Conservation (phyloP, 2,888 invertebrate genomes). For the Schizaphis graminum region DNA sequence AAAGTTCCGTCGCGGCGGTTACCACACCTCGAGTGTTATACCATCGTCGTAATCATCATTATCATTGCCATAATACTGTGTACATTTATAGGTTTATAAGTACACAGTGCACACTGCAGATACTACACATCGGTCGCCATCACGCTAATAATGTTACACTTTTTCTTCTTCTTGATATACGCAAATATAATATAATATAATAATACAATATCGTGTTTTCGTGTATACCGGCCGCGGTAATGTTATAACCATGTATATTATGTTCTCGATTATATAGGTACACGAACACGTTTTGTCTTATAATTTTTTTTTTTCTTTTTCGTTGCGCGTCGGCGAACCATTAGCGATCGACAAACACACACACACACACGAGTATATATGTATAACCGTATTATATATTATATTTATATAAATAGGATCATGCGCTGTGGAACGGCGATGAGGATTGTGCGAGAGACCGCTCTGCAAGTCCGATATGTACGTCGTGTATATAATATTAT, state of each 20-base stretch:
- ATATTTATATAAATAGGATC: neutral
- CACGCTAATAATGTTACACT: neutral
- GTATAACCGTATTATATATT: neutral
- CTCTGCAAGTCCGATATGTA: no score
- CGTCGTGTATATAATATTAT: no score
- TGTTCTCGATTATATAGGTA: slow-evolving; percentile 3
- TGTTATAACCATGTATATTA: neutral
- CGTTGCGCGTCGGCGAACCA: slow-evolving; percentile 44
- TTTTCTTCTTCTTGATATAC: neutral
- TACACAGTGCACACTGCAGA: neutral
- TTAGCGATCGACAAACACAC: slow-evolving; percentile 64
- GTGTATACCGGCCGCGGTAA: neutral
- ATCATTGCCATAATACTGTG: neutral
- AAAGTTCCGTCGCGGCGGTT: neutral
- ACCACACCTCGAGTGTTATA: neutral
- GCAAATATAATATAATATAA: no score
- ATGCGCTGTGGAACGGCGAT: neutral
- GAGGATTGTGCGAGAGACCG: neutral
- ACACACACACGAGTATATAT: neutral
- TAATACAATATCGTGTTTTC: neutral
- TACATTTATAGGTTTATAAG: no score
- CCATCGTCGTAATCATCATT: neutral
- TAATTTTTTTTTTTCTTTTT: neutral
- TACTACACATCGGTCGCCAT: neutral
- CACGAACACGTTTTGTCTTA: slow-evolving; percentile 36